Evolutionary conservation across 1,140 invertebrate species (phyloP), one percentile per base, ranked within the genome.

Genomic region (Hesperophylax magnus): DNA sequence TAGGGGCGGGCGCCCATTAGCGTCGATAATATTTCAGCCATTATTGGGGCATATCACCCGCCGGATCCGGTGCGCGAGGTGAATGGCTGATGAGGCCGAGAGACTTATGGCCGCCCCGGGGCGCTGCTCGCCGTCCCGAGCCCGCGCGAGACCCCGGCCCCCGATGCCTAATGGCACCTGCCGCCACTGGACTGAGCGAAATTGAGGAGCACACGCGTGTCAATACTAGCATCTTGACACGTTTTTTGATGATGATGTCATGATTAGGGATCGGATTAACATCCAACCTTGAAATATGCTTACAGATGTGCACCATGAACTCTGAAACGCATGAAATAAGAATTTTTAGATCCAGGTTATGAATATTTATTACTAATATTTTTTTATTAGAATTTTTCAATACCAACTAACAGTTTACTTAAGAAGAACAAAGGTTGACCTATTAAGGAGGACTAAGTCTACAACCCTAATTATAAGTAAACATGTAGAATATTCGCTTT

Each of bases 1-100:
- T 20, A 71, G 65, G 52, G 78, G 78, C 78, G 78, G 78, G 63
- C 20, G 77, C 15, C 77, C 77, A 78, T 78, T 78, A 78, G 77
- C 61, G 47, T 24, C 18, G 58, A 47, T 47, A 47, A 47, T 47
- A 47, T 47, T 80, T 61, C 58, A 74, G 78, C 18, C 78, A 80
- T 74, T 79, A 80, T 80, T 75, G 69, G 71, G 27, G 67, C 71
- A 52, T 80, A 80, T 80, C 78, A 52, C 54, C 56, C 78, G 78
- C 69, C 17, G 53, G 71, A 80, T 80, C 78, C 78, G 71, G 52
- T 17, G 52, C 56, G 67, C 69, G 31, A 31, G 20, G n/a, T 75
- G 78, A 47, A 75, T 80, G 24, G 53, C 31, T 67, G 58, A 80
- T 80, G 65, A 80, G 78, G 53, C 54, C 56, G 24, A 24, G 47